Conservation (phyloP, 2,797 vertebrate genomes). For the Coregonus suidteri region DNA sequence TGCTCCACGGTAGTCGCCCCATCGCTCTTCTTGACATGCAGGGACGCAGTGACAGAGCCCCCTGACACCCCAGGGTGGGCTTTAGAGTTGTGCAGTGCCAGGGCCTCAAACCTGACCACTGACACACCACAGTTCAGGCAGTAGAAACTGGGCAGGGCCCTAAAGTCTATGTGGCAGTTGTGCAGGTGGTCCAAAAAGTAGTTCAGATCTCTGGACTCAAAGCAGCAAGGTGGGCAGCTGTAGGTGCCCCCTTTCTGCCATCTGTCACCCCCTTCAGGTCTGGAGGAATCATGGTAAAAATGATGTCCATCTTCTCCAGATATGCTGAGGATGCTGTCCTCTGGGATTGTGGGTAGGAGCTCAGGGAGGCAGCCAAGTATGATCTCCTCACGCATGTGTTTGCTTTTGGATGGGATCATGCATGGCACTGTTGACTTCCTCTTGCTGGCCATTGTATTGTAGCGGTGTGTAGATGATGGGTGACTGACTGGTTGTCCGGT, state of each 20-base stretch:
- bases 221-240: conserved; percentile 86
- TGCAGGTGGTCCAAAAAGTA: conserved; percentile 92
- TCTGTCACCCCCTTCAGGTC: conserved; percentile 63
- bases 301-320: conserved; percentile 70
- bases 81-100: conserved; percentile 88
- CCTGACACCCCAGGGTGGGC: conserved; percentile 76
- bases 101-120: conserved; percentile 87
- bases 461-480: conserved; percentile 58
- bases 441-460: conserved; percentile 90
- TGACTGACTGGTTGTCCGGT: conserved; percentile 63
- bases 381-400: conserved; percentile 83
- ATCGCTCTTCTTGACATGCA: conserved; percentile 85
- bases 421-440: conserved; percentile 97
- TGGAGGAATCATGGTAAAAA: conserved; percentile 67
- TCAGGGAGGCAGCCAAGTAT: conserved; percentile 76
- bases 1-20: conserved; percentile 85
- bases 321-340: conserved; percentile 79
- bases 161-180: conserved; percentile 89
- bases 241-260: conserved; percentile 78
- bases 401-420: conserved; percentile 95
- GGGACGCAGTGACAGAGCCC: conserved; percentile 73
- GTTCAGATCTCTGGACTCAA: conserved; percentile 86
- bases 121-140: conserved; percentile 86
- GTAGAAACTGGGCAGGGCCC: conserved; percentile 87
- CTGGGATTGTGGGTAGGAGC: conserved; percentile 79